A percentile compares a stretch with the other conserved stretches of the same genome.
Conservation (phyloP, 2,113 vertebrate genomes). For the Micromys minutus region DNA sequence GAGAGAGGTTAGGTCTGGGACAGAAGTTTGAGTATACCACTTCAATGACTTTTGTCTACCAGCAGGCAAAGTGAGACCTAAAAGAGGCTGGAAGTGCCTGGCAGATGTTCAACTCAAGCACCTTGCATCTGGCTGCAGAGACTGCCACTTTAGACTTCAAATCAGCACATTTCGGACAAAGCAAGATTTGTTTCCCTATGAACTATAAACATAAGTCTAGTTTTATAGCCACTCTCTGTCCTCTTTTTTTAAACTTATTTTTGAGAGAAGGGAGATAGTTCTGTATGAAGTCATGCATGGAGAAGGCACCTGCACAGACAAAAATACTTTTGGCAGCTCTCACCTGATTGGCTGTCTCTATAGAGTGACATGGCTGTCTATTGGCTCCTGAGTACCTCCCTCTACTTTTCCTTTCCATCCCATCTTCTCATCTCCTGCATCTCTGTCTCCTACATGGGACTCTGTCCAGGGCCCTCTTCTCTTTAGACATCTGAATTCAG, state of each 20-base stretch:
- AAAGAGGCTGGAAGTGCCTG: not conserved
- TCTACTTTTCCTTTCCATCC: not conserved
- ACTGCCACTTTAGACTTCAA: not conserved
- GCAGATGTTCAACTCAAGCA: not conserved
- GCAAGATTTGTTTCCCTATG: not conserved
- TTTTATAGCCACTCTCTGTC: not conserved
- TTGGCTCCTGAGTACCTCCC: not conserved
- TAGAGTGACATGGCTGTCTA: not conserved
- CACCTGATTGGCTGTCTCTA: not conserved
- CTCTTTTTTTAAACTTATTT: not conserved
- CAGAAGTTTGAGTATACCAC: not conserved
- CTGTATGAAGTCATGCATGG: not conserved
- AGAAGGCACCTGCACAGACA: not conserved
- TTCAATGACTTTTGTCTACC: not conserved
- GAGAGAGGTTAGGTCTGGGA: not conserved
- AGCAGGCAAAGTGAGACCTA: conserved; percentile 14
- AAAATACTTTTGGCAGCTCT: not conserved
- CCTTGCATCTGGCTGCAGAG: not conserved
- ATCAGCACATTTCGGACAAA: not conserved
- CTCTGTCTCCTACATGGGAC: not conserved
- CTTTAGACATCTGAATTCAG: not conserved
- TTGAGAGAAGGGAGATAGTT: not conserved
- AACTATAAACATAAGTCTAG: not conserved
- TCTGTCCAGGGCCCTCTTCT: not conserved
- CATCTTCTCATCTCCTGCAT: not conserved